Base-by-base conservation (phyloP, 2,113 vertebrate species). In the Machaerirhynchus nigripectus region DNA sequence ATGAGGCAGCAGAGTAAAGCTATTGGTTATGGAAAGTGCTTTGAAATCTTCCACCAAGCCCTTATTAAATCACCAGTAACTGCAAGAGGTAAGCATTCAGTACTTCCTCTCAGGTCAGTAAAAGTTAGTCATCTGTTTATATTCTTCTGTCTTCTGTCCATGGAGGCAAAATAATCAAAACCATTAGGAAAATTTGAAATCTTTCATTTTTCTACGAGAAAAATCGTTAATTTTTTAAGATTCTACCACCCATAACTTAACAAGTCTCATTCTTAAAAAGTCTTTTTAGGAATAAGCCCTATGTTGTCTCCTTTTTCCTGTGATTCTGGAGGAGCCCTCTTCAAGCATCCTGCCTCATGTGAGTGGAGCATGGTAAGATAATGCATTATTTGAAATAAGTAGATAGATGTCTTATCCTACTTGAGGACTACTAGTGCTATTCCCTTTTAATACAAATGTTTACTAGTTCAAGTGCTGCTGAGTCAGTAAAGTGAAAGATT, bases 291-390 rank as follows among this genome's bases (percentile, higher is more conserved):
- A 63, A 4, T 31, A 68, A 71, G 44, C 8, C 5, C 49, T 79
- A 22, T 0, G 0, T 56, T 61, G 2, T n/a, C 4, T 71, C 24
- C 19, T 68, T 80, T 71, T 42, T 35, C 1, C 0, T 77, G 15
- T 69, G 46, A 74, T 74, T 84, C 59, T 69, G n/a, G 23, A 74
- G 26, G 23, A 49, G 3, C 5, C 11, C 10, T 76, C 33, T 70
- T 67, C 4, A 5, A 73, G 16, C 14, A 50, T 46, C 59, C 2
- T 7, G 23, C 23, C 63, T 57, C 27, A 27, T 50, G 55, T 53
- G 18, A 40, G 18, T 33, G 18, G 9, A 60, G 4, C 11, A 67
- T 40, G 39, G 14, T 68, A 60, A 49, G 28, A 13, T 55, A 63
- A 85, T n/a, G 11, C 13, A 64, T 55, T 64, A 64, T 56, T 83